Conservation (phyloP, 2,113 vertebrate genomes). For the Phaetusa simplex region DNA sequence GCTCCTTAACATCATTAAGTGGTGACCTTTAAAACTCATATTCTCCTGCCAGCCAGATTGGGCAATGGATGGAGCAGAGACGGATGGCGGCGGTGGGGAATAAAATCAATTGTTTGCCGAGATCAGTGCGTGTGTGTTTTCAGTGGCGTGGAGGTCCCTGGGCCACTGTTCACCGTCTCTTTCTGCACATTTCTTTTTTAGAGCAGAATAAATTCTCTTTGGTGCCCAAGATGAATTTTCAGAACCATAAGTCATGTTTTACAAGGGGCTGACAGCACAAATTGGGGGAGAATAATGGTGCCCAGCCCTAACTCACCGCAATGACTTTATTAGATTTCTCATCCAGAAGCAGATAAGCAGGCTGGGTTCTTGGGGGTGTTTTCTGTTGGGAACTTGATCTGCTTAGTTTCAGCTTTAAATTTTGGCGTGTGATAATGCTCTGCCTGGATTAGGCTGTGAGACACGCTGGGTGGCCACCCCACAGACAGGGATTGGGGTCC, state of each 20-base stretch:
- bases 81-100: not conserved
- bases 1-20: constrained; percentile 55
- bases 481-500: not conserved
- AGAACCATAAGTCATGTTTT: constrained; percentile 45
- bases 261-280: constrained; percentile 42
- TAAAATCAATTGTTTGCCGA: constrained; percentile 48
- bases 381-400: not conserved
- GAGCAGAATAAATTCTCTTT: constrained; percentile 58
- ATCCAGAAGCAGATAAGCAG: not conserved
- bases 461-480: not conserved
- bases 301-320: not conserved
- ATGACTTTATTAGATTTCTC: constrained; percentile 28
- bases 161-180: not conserved
- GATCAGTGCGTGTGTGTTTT: not conserved
- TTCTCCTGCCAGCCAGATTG: constrained; percentile 1
- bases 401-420: not conserved
- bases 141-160: constrained; percentile 18
- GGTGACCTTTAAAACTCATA: constrained; percentile 64
- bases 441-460: not conserved
- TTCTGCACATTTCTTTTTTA: constrained; percentile 41
- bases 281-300: constrained; percentile 50
- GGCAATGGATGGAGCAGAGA: constrained; percentile 34
- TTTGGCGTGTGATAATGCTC: not conserved
- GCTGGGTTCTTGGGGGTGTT: not conserved
- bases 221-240: constrained; percentile 39